Conservation (phyloP, 2,797 vertebrate species). For the Adelosebastes latens region DNA sequence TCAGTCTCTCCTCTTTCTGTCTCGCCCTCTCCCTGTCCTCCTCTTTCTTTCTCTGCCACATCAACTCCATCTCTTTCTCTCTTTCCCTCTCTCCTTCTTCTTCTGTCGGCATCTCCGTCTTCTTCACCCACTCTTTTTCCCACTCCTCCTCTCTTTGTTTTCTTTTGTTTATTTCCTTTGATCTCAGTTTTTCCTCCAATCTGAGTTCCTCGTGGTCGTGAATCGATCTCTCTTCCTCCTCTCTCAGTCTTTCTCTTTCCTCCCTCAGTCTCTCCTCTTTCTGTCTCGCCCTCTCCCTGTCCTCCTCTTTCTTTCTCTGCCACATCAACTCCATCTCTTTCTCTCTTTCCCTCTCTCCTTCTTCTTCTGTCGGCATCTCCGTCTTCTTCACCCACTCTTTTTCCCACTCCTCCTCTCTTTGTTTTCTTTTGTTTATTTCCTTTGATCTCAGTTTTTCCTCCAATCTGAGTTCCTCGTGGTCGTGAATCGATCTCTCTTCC, state of each 20-base stretch:
- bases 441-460: not conserved
- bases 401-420: conserved; percentile 18
- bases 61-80: not conserved
- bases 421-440: not conserved
- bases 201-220: not conserved
- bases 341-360: not conserved
- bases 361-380: not conserved
- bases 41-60: conserved; percentile 7
- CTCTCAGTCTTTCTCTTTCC: conserved; percentile 6
- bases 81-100: conserved; percentile 1
- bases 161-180: not conserved
- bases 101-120: not conserved
- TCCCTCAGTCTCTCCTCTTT: conserved; percentile 30
- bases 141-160: conserved; percentile 16
- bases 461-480: not conserved
- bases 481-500: not conserved
- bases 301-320: conserved; percentile 19
- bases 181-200: not conserved
- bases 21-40: conserved; percentile 8
- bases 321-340: conserved; percentile 1
- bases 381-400: not conserved
- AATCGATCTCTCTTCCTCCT: not conserved
- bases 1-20: conserved; percentile 27
- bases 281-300: conserved; percentile 1
- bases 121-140: not conserved